Evolutionary conservation across 2,113 vertebrate genomes (phyloP).

Genomic region (Periophthalmodon schlosseri): DNA sequence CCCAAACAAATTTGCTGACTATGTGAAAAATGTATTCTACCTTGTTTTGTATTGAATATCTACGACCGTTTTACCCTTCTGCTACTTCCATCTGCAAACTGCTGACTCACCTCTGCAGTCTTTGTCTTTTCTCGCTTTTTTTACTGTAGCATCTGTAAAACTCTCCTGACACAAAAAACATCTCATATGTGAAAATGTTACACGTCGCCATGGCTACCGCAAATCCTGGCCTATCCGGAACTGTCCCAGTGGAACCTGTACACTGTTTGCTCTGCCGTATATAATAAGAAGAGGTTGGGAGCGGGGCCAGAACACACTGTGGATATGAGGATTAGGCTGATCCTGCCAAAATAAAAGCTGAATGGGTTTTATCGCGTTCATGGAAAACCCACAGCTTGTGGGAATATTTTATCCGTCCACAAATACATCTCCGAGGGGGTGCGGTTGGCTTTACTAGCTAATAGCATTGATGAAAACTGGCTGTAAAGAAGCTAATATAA

Average conservation of each 20-base stretch:
- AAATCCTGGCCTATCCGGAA: not conserved
- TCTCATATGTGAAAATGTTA: not conserved
- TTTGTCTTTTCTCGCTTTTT: not conserved
- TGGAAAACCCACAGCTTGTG: not conserved
- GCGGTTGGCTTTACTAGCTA: not conserved
- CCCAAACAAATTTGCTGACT: not conserved
- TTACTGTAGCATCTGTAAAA: not conserved
- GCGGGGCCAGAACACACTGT: not conserved
- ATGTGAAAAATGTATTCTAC: not conserved
- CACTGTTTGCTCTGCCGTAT: conserved; percentile 2
- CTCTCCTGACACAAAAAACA: not conserved
- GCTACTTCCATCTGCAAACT: not conserved
- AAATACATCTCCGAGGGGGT: not conserved
- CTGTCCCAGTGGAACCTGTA: not conserved
- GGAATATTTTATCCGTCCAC: not conserved
- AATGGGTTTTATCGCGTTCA: conserved; percentile 3
- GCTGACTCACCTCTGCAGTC: conserved; percentile 10
- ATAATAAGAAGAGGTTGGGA: not conserved
- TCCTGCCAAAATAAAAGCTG: conserved; percentile 9
- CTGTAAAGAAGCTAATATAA: not conserved
- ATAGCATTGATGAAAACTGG: not conserved
- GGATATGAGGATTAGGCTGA: conserved; percentile 4
- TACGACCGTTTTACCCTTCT: conserved; percentile 4
- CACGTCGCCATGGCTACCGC: conserved; percentile 1
- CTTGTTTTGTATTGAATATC: not conserved